Conservation (phyloP, 2,888 invertebrate species). For the Dasypolia templi region DNA sequence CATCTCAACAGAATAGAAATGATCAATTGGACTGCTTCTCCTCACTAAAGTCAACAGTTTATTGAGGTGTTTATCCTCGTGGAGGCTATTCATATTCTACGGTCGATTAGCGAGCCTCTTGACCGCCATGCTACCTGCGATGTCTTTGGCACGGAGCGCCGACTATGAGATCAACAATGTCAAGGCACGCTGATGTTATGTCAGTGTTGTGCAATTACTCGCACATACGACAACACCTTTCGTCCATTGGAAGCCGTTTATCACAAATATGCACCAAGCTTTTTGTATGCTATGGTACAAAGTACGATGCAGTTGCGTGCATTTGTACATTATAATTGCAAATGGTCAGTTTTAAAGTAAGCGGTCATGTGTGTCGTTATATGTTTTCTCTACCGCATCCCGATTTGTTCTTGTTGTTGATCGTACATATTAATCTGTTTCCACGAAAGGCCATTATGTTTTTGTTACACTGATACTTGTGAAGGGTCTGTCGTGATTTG, state of each 20-base stretch:
- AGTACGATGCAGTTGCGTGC: conserved; percentile 50
- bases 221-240: conserved; percentile 25
- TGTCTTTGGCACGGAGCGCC: conserved; percentile 77
- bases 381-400: conserved; percentile 58
- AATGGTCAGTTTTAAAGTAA: conserved; percentile 55
- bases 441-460: conserved; percentile 57
- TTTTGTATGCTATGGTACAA: conserved; percentile 52
- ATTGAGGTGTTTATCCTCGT: conserved; percentile 68
- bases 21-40: conserved; percentile 49
- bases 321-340: conserved; percentile 58
- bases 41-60: conserved; percentile 57
- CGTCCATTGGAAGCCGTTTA: conserved; percentile 50
- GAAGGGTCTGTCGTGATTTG: conserved; percentile 51
- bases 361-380: conserved; percentile 56
- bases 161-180: conserved; percentile 85
- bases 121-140: conserved; percentile 68
- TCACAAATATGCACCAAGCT: conserved; percentile 49
- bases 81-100: conserved; percentile 71
- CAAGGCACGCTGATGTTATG: conserved; percentile 84
- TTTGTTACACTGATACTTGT: conserved; percentile 48
- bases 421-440: conserved; percentile 67
- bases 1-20: conserved; percentile 57
- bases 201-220: conserved; percentile 76
- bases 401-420: conserved; percentile 52
- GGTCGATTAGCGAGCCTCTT: conserved; percentile 69